Evolutionary conservation across 2,113 vertebrate species (phyloP).

Genomic region (Halichoeres trimaculatus): DNA sequence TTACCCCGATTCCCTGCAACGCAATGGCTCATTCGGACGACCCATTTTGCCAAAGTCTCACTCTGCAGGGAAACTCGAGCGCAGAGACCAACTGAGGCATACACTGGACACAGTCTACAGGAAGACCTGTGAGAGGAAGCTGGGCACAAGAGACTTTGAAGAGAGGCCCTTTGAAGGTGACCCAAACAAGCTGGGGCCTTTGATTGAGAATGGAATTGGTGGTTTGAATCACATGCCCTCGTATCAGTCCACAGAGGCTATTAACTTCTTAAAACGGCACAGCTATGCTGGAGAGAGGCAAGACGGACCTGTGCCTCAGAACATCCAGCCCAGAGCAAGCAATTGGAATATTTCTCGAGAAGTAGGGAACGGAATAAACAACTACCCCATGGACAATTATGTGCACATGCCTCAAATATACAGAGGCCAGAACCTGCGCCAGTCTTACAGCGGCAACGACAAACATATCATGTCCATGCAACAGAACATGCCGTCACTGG

Average conservation of each 20-base stretch:
- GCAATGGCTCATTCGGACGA: conserved; percentile 80
- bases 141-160: conserved; percentile 68
- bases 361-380: conserved; percentile 78
- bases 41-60: conserved; percentile 81
- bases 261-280: conserved; percentile 90
- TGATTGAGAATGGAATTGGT: conserved; percentile 78
- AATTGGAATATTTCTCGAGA: conserved; percentile 89
- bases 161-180: conserved; percentile 79
- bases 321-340: conserved; percentile 80
- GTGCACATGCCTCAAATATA: conserved; percentile 78
- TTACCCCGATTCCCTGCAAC: conserved; percentile 75
- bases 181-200: conserved; percentile 72
- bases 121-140: conserved; percentile 84
- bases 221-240: conserved; percentile 80
- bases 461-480: conserved; percentile 87
- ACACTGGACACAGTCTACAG: conserved; percentile 87
- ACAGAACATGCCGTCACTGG: conserved; percentile 90
- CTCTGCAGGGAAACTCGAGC: conserved; percentile 83
- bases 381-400: conserved; percentile 78
- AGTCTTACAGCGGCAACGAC: conserved; percentile 90
- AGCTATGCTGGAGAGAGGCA: conserved; percentile 94
- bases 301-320: conserved; percentile 82
- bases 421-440: conserved; percentile 85
- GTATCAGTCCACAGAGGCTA: conserved; percentile 81
- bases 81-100: conserved; percentile 83